These are phyloP conservation scores for Loriculus beryllinus DNA, from an alignment of 2,797 vertebrate species.

Conservation along the genomic window DNA sequence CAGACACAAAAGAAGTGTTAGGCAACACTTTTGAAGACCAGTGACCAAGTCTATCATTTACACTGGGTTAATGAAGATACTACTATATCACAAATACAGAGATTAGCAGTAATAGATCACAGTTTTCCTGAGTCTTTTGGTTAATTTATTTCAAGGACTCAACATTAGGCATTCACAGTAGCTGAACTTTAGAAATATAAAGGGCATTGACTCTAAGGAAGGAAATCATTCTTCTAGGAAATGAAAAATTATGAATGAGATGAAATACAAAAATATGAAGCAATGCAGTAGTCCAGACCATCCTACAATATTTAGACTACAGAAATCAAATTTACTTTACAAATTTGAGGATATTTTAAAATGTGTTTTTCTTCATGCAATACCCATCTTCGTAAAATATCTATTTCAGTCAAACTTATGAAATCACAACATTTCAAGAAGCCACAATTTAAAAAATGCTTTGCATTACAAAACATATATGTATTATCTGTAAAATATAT, in stretches of 20 bases:
- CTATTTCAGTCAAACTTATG: background rate
- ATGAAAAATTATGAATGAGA: background rate
- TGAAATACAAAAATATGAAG: background rate
- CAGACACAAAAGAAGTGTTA: background rate
- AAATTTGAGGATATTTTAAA: background rate
- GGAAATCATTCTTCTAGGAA: background rate
- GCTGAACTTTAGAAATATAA: background rate
- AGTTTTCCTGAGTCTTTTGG: background rate
- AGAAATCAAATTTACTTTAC: background rate
- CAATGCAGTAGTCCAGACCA: background rate
- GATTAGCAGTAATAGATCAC: background rate
- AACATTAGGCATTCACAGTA: background rate
- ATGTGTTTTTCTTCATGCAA: background rate
- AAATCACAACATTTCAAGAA: background rate
- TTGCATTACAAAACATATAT: background rate
- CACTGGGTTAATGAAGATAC: background rate
- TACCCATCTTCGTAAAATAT: background rate
- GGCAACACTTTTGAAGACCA: background rate
- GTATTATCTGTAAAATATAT: background rate
- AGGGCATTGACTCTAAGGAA: background rate
- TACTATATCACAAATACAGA: background rate
- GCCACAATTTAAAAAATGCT: background rate
- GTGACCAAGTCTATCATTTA: background rate
- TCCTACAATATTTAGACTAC: background rate
- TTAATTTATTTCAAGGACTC: background rate